Evolutionary conservation across 2,113 vertebrate genomes (phyloP), one percentile per base, ranked within the genome.

Genomic region (Tupaia tana): DNA sequence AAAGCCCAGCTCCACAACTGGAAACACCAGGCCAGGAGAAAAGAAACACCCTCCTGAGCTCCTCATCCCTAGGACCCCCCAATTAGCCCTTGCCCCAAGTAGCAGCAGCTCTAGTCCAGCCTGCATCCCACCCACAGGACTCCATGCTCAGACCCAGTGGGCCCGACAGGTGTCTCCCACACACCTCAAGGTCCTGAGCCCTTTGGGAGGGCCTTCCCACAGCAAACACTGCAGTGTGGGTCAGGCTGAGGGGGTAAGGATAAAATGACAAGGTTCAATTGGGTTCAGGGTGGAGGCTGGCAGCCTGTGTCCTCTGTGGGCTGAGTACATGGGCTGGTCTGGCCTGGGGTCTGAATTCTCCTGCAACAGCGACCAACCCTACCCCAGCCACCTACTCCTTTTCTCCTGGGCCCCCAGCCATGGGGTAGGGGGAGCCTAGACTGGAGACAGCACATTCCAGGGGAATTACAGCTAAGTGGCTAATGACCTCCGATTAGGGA

Each of bases 401-500:
- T 58, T 77, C n/a, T 82, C 52, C 67, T 63, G 67, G 66, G n/a
- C 61, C 52, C 70, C 75, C 25, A 67, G 82, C 3, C 0, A 9
- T 1, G 4, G 83, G n/a, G 43, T 43, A 5, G 43, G 43, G 43
- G 43, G 43, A 78, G 56, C 43, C 73, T 70, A 71, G 34, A 14
- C 43, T 9, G 4, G 73, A 56, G 90, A 86, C 24, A 7, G 75
- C 59, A 69, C 82, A 84, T 95, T 95, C 96, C 94, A 25, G 73
- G 88, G n/a, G 82, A 90, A 83, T 82, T 67, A 29, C 16, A 9
- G 73, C 81, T 43, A 56, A 70, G 82, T 70, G 95, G 82, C 86
- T 93, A 74, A 96, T 43, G 93, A 70, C 90, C 92, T 89, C 81
- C 27, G 29, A 88, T 82, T 58, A 85, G 87, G 90, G 24, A 67